Conservation (phyloP, 2,888 invertebrate species). For the Volucella inflata region DNA sequence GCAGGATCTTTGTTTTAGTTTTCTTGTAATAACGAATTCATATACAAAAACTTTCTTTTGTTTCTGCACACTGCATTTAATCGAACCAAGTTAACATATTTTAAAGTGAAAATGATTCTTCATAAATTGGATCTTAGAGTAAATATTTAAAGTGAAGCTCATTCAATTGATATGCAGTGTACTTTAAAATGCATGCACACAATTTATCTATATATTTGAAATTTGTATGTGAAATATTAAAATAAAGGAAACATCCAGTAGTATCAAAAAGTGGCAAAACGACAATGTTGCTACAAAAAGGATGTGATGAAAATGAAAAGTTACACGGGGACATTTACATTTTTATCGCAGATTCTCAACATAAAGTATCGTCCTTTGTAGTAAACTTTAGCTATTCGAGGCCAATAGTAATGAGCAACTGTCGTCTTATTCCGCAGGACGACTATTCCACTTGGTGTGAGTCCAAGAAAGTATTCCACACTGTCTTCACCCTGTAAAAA, state of each 20-base stretch:
- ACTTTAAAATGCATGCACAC: too few species aligned
- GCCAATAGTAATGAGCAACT: constrained; percentile 99
- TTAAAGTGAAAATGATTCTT: too few species aligned
- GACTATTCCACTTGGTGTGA: constrained; percentile 97
- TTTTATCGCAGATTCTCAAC: constrained; percentile 97
- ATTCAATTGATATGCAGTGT: too few species aligned
- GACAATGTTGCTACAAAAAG: constrained; percentile 18
- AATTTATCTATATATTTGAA: neutral
- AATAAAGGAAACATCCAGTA: constrained; percentile 52
- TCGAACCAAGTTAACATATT: too few species aligned
- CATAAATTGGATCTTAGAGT: too few species aligned
- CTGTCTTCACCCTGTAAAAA: constrained; percentile 94
- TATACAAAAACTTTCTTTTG: too few species aligned
- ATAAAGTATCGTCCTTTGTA: constrained; percentile 98
- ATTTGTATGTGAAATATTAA: constrained; percentile 59
- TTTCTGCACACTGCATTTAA: too few species aligned
- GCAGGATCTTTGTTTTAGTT: too few species aligned
- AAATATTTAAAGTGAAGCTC: too few species aligned
- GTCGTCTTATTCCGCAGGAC: constrained; percentile 97
- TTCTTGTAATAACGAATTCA: too few species aligned
- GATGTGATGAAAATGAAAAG: constrained; percentile 38
- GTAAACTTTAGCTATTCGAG: constrained; percentile 97
- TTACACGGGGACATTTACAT: constrained; percentile 87
- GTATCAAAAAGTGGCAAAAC: neutral
- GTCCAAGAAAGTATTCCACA: constrained; percentile 97